Percentiles rank a stretch among this genome's conserved stretches.
Conservation (phyloP, 1,140 invertebrate species). For the Daktulosphaira vitifoliae region DNA sequence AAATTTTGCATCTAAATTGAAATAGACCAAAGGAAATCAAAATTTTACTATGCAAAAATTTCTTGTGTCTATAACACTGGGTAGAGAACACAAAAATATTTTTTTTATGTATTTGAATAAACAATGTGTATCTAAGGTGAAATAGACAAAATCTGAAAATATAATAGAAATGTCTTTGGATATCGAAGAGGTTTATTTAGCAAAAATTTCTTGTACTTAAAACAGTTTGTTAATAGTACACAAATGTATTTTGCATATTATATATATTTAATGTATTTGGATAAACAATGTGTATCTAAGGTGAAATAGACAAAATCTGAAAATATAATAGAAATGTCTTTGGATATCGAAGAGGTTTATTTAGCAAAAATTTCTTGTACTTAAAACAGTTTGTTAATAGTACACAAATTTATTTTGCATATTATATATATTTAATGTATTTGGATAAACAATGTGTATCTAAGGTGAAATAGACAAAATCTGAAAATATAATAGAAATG, state of each 20-base stretch:
- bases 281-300: not conserved
- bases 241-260: slow-evolving; percentile 12
- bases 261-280: not conserved
- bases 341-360: not conserved
- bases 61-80: too few species aligned
- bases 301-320: not conserved
- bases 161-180: not conserved
- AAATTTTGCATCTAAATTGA: too few species aligned
- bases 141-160: not conserved
- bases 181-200: slow-evolving; percentile 4
- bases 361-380: not conserved
- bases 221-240: not conserved
- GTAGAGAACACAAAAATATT: too few species aligned
- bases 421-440: not conserved
- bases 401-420: not conserved
- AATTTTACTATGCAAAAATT: too few species aligned
- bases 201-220: not conserved
- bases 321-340: not conserved
- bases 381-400: not conserved
- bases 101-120: too few species aligned
- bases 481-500: not conserved
- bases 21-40: too few species aligned
- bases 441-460: not conserved
- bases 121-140: not conserved
- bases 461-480: slow-evolving; percentile 20